A percentile compares a stretch with the other conserved stretches of the same genome.
Evolutionary conservation across 2,797 vertebrate species (phyloP).

Genomic region (Lates japonicus): DNA sequence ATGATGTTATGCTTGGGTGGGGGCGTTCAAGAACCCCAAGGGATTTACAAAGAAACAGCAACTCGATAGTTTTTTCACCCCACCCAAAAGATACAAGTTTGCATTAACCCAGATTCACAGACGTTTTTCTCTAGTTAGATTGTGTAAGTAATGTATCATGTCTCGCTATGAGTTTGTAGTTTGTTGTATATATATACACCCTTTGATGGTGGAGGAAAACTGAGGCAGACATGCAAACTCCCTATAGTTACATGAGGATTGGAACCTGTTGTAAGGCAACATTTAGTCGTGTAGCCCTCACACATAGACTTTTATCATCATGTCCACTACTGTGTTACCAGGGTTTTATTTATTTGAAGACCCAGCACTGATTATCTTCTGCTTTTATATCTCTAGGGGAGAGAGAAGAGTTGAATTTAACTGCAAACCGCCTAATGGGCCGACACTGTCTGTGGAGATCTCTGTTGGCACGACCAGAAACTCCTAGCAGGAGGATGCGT

Average conservation of each 20-base stretch:
- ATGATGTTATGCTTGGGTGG: conserved; percentile 51
- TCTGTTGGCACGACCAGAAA: conserved; percentile 93
- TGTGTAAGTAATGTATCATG: not conserved
- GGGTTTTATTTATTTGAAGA: not conserved
- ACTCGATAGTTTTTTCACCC: conserved; percentile 9
- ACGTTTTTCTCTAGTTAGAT: not conserved
- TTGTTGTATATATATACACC: not conserved
- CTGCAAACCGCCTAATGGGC: conserved; percentile 93
- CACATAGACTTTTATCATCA: not conserved
- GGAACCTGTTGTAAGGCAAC: not conserved
- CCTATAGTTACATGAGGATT: not conserved
- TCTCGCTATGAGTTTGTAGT: not conserved
- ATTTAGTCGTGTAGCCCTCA: no score
- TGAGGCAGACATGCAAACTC: not conserved
- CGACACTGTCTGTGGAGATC: conserved; percentile 94
- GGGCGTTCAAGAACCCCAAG: conserved; percentile 19
- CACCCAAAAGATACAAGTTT: conserved; percentile 30
- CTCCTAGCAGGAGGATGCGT: conserved; percentile 91
- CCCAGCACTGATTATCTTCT: not conserved
- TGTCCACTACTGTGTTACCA: not conserved
- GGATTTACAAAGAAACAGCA: conserved; percentile 3
- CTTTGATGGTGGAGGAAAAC: not conserved
- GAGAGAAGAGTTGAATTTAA: conserved; percentile 94
- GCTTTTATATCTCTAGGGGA: conserved; percentile 87
- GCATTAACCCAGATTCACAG: not conserved